A percentile compares a stretch with the other conserved stretches of the same genome.
These are phyloP conservation scores for Hermetia illucens DNA, from an alignment of 1,140 invertebrate genomes.

Conservation along the genomic window DNA sequence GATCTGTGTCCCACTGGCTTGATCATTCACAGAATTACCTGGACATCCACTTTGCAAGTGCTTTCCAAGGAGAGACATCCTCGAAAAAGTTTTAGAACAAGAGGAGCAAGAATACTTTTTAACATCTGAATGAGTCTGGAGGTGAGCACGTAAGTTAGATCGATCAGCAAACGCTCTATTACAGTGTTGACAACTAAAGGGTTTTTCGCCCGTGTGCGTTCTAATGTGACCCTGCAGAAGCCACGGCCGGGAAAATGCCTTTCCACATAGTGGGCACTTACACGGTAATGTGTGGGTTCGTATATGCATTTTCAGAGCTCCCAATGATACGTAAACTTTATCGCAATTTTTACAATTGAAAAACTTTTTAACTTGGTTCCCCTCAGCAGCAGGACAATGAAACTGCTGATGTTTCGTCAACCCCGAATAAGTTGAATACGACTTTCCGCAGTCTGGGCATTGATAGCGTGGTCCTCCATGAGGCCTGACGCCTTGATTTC, in stretches of 20 bases:
- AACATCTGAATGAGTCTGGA: conserved; percentile 94
- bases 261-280: conserved; percentile 92
- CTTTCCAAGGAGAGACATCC: conserved; percentile 89
- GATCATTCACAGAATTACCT: too few relatives aligned
- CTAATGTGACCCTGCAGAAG: conserved; percentile 88
- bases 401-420: conserved; percentile 92
- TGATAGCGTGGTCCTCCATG: conserved; percentile 50
- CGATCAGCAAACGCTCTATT: conserved; percentile 91
- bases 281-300: conserved; percentile 95
- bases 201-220: conserved; percentile 93
- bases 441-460: conserved; percentile 86
- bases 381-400: conserved; percentile 74
- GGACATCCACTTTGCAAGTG: conserved; percentile 83
- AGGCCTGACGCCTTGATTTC: too few relatives aligned
- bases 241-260: conserved; percentile 95
- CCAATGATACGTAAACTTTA: conserved; percentile 88
- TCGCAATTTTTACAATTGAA: conserved; percentile 95
- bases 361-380: conserved; percentile 73
- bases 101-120: conserved; percentile 91
- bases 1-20: too few relatives aligned
- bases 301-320: conserved; percentile 98
- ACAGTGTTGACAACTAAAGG: conserved; percentile 90
- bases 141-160: conserved; percentile 88
- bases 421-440: conserved; percentile 93
- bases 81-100: conserved; percentile 91